Evolutionary conservation across 2,888 invertebrate genomes (phyloP).

Genomic region (Synergus japonicus): DNA sequence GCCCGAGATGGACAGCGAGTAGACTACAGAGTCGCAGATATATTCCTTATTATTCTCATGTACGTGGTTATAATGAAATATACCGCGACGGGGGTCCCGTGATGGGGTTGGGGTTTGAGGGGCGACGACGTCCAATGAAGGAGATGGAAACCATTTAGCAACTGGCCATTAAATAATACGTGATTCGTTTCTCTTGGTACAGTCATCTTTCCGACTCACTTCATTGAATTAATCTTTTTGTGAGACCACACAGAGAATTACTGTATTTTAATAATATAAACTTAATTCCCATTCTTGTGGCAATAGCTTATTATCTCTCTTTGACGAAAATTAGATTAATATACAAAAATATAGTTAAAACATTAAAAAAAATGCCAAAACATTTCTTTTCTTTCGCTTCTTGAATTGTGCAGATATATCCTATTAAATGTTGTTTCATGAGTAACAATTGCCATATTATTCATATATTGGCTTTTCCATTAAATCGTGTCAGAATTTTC

Average conservation of each 20-base stretch:
- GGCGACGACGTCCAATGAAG: conserved; percentile 50
- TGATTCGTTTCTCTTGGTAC: conserved; percentile 76
- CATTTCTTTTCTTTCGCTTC: too few relatives aligned
- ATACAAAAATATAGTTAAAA: too few relatives aligned
- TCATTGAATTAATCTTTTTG: conserved; percentile 44
- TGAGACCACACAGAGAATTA: conserved; percentile 23
- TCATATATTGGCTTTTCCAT: conserved; percentile 18
- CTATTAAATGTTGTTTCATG: too few relatives aligned
- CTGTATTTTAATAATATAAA: neutral
- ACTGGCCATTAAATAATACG: conserved; percentile 78
- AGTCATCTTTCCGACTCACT: conserved; percentile 62
- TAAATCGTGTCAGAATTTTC: conserved; percentile 21
- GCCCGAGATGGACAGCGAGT: too few relatives aligned
- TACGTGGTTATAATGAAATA: conserved; percentile 75
- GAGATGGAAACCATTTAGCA: conserved; percentile 74
- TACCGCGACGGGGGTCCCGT: conserved; percentile 36
- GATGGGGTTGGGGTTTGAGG: conserved; percentile 42
- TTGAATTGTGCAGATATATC: too few relatives aligned
- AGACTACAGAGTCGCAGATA: conserved; percentile 62
- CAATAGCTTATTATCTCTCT: too few relatives aligned
- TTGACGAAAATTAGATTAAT: too few relatives aligned
- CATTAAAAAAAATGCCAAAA: too few relatives aligned
- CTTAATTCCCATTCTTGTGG: too few relatives aligned
- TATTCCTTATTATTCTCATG: conserved; percentile 76
- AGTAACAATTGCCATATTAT: too few relatives aligned